Evolutionary conservation across 2,113 vertebrate genomes (phyloP), one percentile per base, ranked within the genome.

Genomic region (Ariopsis seemanni): DNA sequence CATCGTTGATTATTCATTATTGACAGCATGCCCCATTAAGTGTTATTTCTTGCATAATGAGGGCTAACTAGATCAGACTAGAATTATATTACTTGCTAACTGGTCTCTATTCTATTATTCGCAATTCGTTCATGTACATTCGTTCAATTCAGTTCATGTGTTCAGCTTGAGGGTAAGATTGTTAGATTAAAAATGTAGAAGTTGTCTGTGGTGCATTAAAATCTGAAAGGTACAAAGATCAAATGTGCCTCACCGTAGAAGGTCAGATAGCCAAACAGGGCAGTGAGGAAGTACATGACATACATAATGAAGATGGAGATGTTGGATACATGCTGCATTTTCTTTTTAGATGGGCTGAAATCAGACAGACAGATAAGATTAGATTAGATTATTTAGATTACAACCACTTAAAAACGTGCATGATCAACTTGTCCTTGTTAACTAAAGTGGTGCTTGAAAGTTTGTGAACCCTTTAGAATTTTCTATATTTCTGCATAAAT

Each of bases 231-330:
- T 65, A 48, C n/a, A 18, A 52, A 63, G 1, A 57, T 52, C 14
- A 50, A 86, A 62, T 67, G 30, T 30, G n/a, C 22, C 96, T 96
- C 95, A 99, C 98, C 97, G 0, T 97, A 97, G 93, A 99, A 99
- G 0, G 98, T 99, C 94, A 99, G 95, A 95, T 99, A 99, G 90
- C 98, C 98, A 30, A 99, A 99, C 86, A 99, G 97, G 75, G 98
- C 98, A 0, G 98, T 97, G 92, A 99, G 95, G 93, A 99, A 99
- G 95, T 99, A 99, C 98, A 99, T 99, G 91, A 93, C 91, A 89
- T 98, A 99, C 98, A 99, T 99, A 91, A 99, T 96, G 0, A 88
- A 65, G 87, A 99, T 99, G 93, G 98, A 99, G 89, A 99, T 92
- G 94, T 99, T 99, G 90, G 98, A 97, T 87, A 99, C 96, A 27